Evolutionary conservation across 2,113 vertebrate species (phyloP), one percentile per base, ranked within the genome.

Genomic region (Rhagologus leucostigma): DNA sequence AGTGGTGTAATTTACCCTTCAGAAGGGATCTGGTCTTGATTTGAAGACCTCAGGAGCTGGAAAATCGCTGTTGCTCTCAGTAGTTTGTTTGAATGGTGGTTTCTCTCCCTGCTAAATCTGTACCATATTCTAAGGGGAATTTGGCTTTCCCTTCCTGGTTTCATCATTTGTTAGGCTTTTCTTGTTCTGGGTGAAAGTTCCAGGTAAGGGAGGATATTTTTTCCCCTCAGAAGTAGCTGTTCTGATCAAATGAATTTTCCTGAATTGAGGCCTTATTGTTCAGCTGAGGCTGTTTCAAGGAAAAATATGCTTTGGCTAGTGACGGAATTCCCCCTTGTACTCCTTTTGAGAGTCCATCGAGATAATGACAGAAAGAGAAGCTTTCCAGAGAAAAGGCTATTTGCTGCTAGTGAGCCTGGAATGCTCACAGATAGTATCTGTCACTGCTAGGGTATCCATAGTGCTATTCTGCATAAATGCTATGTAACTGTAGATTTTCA

Each of bases 21-120:
- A n/a, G 74, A 85, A 84, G 22, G 50, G 52, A 27, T 93, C 94
- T 94, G 89, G 73, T 92, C 96, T 97, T 71, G 52, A 93, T 96
- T 92, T 94, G 89, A 92, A 89, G 93, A 84, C 77, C 91, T 96
- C 81, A 68, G 67, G 69, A 92, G 65, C 84, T 92, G 87, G 74
- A 91, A 94, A 93, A 91, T 62, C 81, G 52, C 60, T 70, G 33
- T 56, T 89, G 74, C 91, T 70, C 81, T 94, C 70, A 68, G 76
- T 71, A 78, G 77, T 69, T 93, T 89, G 60, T 87, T 60, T 87
- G 89, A 94, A 94, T 89, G 94, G 87, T 55, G 81, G 91, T 91
- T 97, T 94, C 85, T 73, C 56, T 83, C 83, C 74, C 67, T 77
- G 20, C 53, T 96, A 96, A 86, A 91, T 93, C 52, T 44, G 74